These are phyloP conservation scores for Amphipoea oculea DNA, from an alignment of 2,888 invertebrate genomes.

Conservation along the genomic window DNA sequence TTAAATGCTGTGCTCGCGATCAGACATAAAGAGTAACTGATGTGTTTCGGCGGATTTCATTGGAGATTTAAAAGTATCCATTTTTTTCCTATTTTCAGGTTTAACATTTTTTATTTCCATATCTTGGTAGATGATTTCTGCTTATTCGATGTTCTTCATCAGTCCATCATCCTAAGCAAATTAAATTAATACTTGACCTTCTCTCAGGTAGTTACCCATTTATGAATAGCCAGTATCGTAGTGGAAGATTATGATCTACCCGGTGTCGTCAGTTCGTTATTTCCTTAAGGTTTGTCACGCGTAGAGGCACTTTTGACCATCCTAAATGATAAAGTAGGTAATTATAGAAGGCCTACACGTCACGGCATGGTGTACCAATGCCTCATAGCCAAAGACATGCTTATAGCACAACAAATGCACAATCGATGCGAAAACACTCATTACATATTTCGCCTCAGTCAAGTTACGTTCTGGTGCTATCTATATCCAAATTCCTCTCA, in stretches of 20 bases:
- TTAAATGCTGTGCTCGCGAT: slow-evolving; percentile 68
- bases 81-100: neutral
- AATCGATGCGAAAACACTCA: neutral
- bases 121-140: neutral
- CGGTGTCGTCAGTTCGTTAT: neutral
- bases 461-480: slow-evolving; percentile 69
- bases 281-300: neutral
- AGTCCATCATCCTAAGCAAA: neutral
- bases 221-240: neutral
- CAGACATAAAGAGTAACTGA: slow-evolving; percentile 62
- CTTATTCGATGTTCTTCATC: neutral
- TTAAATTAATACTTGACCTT: neutral
- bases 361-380: neutral
- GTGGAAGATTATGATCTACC: neutral
- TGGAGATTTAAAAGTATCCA: slow-evolving; percentile 1
- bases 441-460: slow-evolving; percentile 9
- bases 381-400: neutral
- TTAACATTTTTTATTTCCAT: neutral
- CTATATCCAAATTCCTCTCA: slow-evolving; percentile 75
- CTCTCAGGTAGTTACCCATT: neutral
- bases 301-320: neutral
- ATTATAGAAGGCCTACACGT: neutral
- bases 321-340: neutral
- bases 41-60: slow-evolving; percentile 40
- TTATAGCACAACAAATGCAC: neutral